Conservation (phyloP, 2,113 vertebrate species). For the Nesospiza acunhae region DNA sequence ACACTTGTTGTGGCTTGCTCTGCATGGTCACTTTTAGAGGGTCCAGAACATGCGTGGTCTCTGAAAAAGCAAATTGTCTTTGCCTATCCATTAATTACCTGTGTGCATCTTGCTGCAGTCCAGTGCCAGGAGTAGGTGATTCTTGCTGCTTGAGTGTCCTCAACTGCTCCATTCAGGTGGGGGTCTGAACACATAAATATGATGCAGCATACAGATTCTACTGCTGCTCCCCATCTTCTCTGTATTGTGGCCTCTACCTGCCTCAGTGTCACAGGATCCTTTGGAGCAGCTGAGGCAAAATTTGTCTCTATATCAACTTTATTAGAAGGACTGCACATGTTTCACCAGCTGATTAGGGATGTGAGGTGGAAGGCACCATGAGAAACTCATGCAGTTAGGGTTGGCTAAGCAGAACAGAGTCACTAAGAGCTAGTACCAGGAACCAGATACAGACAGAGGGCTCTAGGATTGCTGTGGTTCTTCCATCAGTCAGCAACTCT, state of each 20-base stretch:
- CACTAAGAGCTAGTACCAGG: not conserved
- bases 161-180: not conserved
- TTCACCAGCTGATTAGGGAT: not conserved
- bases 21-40: not conserved
- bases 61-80: not conserved
- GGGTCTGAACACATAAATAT: not conserved
- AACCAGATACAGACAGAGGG: not conserved
- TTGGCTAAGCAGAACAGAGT: not conserved
- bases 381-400: not conserved
- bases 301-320: not conserved
- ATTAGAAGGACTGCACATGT: accelerated
- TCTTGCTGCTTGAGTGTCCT: not conserved
- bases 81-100: not conserved
- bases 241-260: not conserved
- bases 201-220: not conserved
- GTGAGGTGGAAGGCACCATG: not conserved
- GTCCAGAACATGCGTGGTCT: not conserved
- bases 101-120: not conserved
- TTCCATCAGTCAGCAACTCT: not conserved
- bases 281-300: not conserved
- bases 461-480: not conserved
- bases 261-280: not conserved
- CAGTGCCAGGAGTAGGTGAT: not conserved
- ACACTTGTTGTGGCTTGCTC: not conserved
- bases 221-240: not conserved